Conservation (phyloP, 2,113 vertebrate genomes). For the Hystrix brachyura region DNA sequence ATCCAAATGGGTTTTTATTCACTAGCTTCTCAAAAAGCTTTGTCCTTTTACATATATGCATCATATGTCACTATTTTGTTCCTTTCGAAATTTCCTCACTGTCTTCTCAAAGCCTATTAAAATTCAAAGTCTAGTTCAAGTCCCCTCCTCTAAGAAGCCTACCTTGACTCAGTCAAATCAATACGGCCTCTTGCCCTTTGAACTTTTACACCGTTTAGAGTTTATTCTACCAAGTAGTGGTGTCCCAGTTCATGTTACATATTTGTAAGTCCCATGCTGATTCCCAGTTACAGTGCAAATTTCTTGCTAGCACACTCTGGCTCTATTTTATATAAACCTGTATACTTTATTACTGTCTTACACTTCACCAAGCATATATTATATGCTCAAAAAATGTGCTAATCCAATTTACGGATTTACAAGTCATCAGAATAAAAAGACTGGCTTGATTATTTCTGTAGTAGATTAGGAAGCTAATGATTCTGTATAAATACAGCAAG, state of each 20-base stretch:
- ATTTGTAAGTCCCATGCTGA: background rate
- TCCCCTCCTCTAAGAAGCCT: background rate
- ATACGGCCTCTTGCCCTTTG: background rate
- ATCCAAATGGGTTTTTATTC: background rate
- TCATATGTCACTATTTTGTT: background rate
- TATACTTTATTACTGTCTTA: slow-evolving; percentile 33
- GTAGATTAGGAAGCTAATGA: background rate
- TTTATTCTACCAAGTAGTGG: background rate
- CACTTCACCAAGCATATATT: background rate
- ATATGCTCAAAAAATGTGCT: slow-evolving; percentile 36
- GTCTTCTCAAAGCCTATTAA: slow-evolving; percentile 47
- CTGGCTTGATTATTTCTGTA: slow-evolving; percentile 8
- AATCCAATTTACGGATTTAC: background rate
- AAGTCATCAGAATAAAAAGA: slow-evolving; percentile 46
- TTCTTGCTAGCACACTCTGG: background rate
- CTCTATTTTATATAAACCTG: background rate
- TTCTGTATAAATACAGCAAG: slow-evolving; percentile 8
- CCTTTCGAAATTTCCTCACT: slow-evolving; percentile 16
- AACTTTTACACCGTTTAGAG: background rate
- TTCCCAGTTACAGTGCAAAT: background rate
- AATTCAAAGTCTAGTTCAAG: slow-evolving; percentile 3
- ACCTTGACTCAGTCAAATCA: background rate
- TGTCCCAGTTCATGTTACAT: background rate
- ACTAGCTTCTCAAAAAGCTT: slow-evolving; percentile 19
- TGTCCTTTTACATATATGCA: background rate